Evolutionary conservation across 2,113 vertebrate genomes (phyloP), one percentile per base, ranked within the genome.

Genomic region (Balaeniceps rex): DNA sequence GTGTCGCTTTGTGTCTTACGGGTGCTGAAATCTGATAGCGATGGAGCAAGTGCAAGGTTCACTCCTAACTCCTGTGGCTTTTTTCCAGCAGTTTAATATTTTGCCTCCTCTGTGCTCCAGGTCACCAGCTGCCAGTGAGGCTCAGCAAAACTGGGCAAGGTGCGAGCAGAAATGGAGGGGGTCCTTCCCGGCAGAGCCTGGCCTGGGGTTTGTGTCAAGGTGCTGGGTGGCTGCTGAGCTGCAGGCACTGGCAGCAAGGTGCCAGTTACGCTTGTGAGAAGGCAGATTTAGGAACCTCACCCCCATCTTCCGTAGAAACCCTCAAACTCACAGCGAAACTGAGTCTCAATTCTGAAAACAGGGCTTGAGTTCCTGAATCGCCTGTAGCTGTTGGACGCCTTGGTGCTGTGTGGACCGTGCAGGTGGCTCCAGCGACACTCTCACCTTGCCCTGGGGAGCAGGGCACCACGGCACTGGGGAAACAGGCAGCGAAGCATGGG

Each of bases 401-500:
- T 19, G 25, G 29, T 12, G 17, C 25, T 57, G n/a, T 51, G 33
- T 10, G 6, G 64, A 12, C 18, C 19, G 2, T 9, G 7, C 9
- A 1, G 16, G 40, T 28, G 29, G 36, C 42, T 79, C 65, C 60
- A n/a, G 70, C 31, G 47, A n/a, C 40, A 12, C 24, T 23, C 19
- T 33, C 1, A 1, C 33, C 40, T 70, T 11, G 24, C 31, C 34
- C 28, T 7, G 7, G n/a, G 13, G 31, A 40, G 10, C 3, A 6
- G 44, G 21, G 21, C 78, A 36, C 68, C 2, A 0, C 8, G 8
- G 19, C 42, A 36, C 21, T 25, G 70, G 26, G 49, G 29, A 44
- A n/a, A 51, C 0, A 0, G 38, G 44, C 38, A 16, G 19, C 8
- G 4, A 68, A 58, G 15, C 3, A 1, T 65, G 18, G 28, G 38